Evolutionary conservation across 2,113 vertebrate species (phyloP), one percentile per base, ranked within the genome.

Genomic region (Tragelaphus buxtoni): DNA sequence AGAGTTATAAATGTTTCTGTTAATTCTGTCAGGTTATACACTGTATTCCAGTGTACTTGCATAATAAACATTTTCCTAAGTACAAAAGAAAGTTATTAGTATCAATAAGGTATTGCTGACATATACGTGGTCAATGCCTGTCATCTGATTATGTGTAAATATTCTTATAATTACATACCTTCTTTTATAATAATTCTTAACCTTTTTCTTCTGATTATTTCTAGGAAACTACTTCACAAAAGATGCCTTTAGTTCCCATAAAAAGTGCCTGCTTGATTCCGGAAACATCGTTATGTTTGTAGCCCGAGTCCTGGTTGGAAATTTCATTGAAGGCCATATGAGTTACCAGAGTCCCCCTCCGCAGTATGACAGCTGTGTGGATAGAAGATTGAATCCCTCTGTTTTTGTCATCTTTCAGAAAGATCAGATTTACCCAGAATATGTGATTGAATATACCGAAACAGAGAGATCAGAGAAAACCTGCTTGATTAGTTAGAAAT

Each of bases 211-310:
- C 76, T 95, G 74, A 42, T 97, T 93, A 24, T 91, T 95, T 96
- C 84, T 98, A 99, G 99, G 99, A 74, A 99, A 98, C 87, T 99
- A 99, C 98, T 99, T 99, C 98, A 99, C 99, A 88, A 99, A 98
- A 28, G 99, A 99, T 95, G 99, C 99, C 35, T 98, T 95, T 26
- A 99, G 98, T 83, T 99, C 99, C 58, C 97, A 99, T 96, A 98
- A 91, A 88, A 99, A 97, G 98, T 98, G 97, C 55, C 28, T 5
- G 0, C 0, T 58, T 2, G 94, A 95, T 2, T 49, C 89, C 9
- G 14, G 7, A 42, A 30, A 24, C 83, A 97, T 55, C 74, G 97
- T 97, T 76, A 99, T 99, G 99, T 99, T 99, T 81, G 86, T 99
- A 24, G 99, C 99, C 45, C 99, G 98, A 10, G 99, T 99, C 51